A percentile compares a stretch with the other conserved stretches of the same genome.
Evolutionary conservation across 2,888 invertebrate species (phyloP).

Genomic region (Ischnus inquisitorius): DNA sequence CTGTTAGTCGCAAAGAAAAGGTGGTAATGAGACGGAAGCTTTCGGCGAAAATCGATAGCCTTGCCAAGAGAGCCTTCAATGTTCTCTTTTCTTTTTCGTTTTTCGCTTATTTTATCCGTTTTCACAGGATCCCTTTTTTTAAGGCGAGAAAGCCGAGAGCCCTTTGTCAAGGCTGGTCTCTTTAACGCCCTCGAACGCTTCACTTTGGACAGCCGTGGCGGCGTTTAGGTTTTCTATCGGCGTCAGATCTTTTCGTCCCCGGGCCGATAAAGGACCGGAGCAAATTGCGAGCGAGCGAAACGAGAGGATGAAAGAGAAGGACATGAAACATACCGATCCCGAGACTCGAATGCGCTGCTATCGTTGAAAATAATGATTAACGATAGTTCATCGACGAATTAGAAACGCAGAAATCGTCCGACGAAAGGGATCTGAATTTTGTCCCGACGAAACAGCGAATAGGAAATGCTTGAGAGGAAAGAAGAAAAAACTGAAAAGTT

Average conservation of each 20-base stretch:
- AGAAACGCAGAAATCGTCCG: background rate
- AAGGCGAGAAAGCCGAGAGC: slow-evolving; percentile 70
- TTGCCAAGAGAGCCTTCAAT: slow-evolving; percentile 69
- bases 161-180: slow-evolving; percentile 75
- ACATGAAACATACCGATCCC: background rate
- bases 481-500: slow-evolving; percentile 16
- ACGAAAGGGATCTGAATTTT: background rate
- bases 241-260: slow-evolving; percentile 55
- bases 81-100: slow-evolving; percentile 65
- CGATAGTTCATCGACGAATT: background rate
- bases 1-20: slow-evolving; percentile 53
- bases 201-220: slow-evolving; percentile 32
- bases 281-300: slow-evolving; percentile 18
- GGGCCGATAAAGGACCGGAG: slow-evolving; percentile 42
- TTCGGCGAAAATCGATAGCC: slow-evolving; percentile 79
- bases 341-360: background rate
- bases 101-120: slow-evolving; percentile 68
- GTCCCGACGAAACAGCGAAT: background rate
- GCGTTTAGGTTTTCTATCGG: slow-evolving; percentile 40
- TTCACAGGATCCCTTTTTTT: slow-evolving; percentile 68
- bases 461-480: background rate
- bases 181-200: slow-evolving; percentile 70
- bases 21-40: slow-evolving; percentile 64
- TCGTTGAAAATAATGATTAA: background rate
- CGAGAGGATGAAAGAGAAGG: slow-evolving; percentile 8